A percentile compares a stretch with the other conserved stretches of the same genome.
Conservation (phyloP, 1,140 invertebrate species). For the Ceratosolen solmsi region DNA sequence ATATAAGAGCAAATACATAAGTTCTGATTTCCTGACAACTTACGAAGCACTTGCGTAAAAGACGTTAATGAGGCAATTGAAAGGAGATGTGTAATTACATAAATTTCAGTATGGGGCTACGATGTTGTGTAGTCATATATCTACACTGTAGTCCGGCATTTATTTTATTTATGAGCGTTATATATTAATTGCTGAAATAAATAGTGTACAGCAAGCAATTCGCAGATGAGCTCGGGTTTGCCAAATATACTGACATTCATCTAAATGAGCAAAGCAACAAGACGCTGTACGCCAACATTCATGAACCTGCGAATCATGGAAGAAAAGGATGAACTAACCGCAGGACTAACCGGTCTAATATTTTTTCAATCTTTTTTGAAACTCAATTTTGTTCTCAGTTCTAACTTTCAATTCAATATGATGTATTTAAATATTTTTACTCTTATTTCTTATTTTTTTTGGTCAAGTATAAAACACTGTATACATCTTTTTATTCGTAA, state of each 20-base stretch:
- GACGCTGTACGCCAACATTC: background rate
- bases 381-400: background rate
- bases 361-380: slow-evolving; percentile 6
- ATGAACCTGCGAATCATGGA: slow-evolving; percentile 6
- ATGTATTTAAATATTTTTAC: background rate
- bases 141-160: slow-evolving; percentile 50
- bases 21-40: background rate
- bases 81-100: slow-evolving; percentile 68
- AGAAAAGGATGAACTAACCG: slow-evolving; percentile 5
- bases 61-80: slow-evolving; percentile 64
- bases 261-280: background rate
- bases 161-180: slow-evolving; percentile 71
- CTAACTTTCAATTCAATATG: slow-evolving; percentile 1
- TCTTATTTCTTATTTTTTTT: no score
- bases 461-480: no score
- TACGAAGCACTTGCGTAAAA: background rate
- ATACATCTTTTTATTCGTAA: no score
- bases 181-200: slow-evolving; percentile 74
- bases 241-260: background rate
- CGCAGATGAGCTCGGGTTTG: slow-evolving; percentile 46
- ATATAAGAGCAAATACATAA: background rate
- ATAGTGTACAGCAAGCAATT: slow-evolving; percentile 58
- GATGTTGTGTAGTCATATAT: slow-evolving; percentile 21
- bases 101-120: slow-evolving; percentile 58
- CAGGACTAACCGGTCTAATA: slow-evolving; percentile 60